A percentile compares a stretch with the other conserved stretches of the same genome.
These are phyloP conservation scores for Labrus mixtus DNA, from an alignment of 2,113 vertebrate species.

Conservation along the genomic window DNA sequence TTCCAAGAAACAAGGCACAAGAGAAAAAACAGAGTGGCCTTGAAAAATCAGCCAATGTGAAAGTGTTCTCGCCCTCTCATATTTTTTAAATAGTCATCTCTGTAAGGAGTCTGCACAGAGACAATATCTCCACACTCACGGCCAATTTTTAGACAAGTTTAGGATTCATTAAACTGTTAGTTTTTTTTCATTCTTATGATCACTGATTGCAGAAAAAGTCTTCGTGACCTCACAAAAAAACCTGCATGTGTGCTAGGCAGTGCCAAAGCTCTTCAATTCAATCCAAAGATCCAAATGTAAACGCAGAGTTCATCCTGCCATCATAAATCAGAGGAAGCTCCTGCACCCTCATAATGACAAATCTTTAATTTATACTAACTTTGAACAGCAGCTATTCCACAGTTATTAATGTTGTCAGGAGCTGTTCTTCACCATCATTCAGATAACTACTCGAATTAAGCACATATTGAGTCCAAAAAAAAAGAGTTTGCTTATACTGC, in stretches of 20 bases:
- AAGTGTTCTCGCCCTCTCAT: slow-evolving; percentile 23
- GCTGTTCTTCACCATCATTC: neutral
- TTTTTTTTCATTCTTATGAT: slow-evolving; percentile 36
- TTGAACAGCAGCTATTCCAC: neutral
- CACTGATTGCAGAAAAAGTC: slow-evolving; percentile 30
- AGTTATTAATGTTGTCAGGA: neutral
- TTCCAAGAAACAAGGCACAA: slow-evolving; percentile 42
- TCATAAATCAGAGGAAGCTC: neutral
- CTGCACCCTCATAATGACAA: neutral
- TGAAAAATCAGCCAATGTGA: slow-evolving; percentile 47
- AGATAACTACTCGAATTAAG: neutral
- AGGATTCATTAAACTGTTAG: slow-evolving; percentile 20
- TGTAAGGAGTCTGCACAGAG: slow-evolving; percentile 24
- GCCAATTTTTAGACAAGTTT: slow-evolving; percentile 35
- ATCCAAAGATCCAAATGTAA: slow-evolving; percentile 38
- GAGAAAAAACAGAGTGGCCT: slow-evolving; percentile 22
- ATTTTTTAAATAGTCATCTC: slow-evolving; percentile 29
- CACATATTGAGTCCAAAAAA: neutral
- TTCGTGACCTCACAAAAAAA: slow-evolving; percentile 41
- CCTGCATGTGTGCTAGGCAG: slow-evolving; percentile 5
- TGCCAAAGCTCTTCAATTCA: neutral
- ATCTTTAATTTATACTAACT: neutral
- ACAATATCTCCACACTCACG: slow-evolving; percentile 25
- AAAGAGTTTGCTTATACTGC: neutral
- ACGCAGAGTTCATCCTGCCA: slow-evolving; percentile 8